These are phyloP conservation scores for Corythoichthys intestinalis DNA, from an alignment of 2,113 vertebrate species.

Conservation along the genomic window DNA sequence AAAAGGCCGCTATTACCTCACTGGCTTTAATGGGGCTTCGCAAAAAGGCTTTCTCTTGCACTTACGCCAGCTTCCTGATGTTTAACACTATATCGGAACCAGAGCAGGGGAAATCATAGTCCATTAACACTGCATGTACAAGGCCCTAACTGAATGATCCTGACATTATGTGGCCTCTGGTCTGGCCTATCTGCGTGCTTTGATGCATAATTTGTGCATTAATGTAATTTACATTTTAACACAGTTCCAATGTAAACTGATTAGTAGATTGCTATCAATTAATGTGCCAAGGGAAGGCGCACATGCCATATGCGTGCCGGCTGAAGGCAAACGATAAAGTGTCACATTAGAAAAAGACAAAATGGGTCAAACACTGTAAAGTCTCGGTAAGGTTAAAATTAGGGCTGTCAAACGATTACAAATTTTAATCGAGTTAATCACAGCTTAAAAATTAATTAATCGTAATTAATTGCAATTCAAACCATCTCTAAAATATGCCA, in stretches of 20 bases:
- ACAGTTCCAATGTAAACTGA: slow-evolving; percentile 76
- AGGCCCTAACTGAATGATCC: slow-evolving; percentile 73
- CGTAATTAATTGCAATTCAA: too few relatives aligned
- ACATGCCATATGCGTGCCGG: slow-evolving; percentile 60
- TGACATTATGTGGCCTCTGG: slow-evolving; percentile 70
- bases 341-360: slow-evolving; percentile 58
- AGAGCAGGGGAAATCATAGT: slow-evolving; percentile 67
- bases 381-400: slow-evolving; percentile 23
- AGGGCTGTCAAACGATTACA: too few relatives aligned
- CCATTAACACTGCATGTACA: slow-evolving; percentile 75
- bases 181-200: slow-evolving; percentile 62
- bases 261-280: slow-evolving; percentile 77
- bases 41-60: slow-evolving; percentile 60
- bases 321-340: slow-evolving; percentile 58
- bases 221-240: slow-evolving; percentile 79
- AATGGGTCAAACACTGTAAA: slow-evolving; percentile 29
- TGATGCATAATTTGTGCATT: slow-evolving; percentile 76
- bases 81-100: slow-evolving; percentile 66
- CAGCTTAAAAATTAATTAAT: too few relatives aligned
- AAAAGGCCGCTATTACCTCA: slow-evolving; percentile 54
- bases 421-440: too few relatives aligned
- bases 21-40: slow-evolving; percentile 58
- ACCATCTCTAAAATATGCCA: too few relatives aligned
- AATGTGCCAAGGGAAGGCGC: slow-evolving; percentile 69
- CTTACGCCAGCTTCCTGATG: slow-evolving; percentile 61